phyloP scores from a whole-genome alignment of 35 echinoderm and acorn worm genomes.

The Chiridota heheva region DNA sequence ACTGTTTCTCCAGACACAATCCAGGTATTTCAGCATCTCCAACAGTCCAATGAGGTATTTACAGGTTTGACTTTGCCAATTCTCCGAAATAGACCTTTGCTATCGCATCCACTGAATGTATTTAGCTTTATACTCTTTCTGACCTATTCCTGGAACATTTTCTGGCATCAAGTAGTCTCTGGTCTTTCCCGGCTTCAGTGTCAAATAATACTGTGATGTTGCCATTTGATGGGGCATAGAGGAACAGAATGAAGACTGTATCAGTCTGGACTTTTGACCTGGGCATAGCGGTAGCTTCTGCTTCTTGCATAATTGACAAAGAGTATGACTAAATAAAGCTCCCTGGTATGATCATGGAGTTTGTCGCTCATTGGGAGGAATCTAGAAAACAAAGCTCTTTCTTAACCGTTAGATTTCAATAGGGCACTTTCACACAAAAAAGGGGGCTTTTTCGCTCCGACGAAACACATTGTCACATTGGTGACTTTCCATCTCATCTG shows the following conservation, averaged over 20 bases:
- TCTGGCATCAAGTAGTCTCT: constrained; percentile 32
- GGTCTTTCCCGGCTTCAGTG: constrained; percentile 21
- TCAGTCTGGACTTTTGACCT: constrained; percentile 29
- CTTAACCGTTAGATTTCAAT: too few relatives aligned
- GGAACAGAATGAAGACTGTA: constrained; percentile 46
- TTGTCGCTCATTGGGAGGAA: constrained; percentile 29
- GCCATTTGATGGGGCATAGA: background rate
- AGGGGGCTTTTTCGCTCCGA: too few relatives aligned
- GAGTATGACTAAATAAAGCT: too few relatives aligned
- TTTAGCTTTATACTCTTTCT: constrained; percentile 29
- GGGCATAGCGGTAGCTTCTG: background rate
- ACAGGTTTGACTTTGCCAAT: constrained; percentile 61
- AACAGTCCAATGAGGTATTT: constrained; percentile 36
- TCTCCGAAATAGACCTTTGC: constrained; percentile 42
- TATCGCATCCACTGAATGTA: constrained; percentile 54
- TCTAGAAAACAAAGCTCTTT: background rate
- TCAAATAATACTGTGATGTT: constrained; percentile 28
- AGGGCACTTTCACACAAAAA: too few relatives aligned
- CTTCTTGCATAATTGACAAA: constrained; percentile 29
- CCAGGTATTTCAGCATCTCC: constrained; percentile 23
- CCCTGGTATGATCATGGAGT: too few relatives aligned
- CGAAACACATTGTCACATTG: constrained; percentile 31
- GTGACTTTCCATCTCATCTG: constrained; percentile 38
- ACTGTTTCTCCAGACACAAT: background rate
- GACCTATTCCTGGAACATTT: background rate